Conservation (phyloP, 1,140 invertebrate genomes). For the Oncopeltus fasciatus region DNA sequence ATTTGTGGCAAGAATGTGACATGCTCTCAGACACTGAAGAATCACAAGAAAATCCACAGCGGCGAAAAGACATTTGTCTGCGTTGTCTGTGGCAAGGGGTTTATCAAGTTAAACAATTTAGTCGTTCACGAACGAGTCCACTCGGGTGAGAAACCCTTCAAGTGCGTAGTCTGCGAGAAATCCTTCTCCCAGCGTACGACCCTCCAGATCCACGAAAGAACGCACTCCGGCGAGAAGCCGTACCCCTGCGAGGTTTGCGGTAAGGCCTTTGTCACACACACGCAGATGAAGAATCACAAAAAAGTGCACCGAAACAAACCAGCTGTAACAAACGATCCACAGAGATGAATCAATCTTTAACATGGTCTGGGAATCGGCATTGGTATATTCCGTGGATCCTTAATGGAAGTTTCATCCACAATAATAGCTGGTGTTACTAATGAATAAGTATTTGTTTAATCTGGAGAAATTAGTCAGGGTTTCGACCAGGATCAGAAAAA, state of each 20-base stretch:
- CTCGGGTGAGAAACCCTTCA: constrained; percentile 38
- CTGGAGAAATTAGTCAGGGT: too few relatives aligned
- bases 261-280: constrained; percentile 29
- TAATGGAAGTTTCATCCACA: too few relatives aligned
- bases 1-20: constrained; percentile 63
- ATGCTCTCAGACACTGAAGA: constrained; percentile 40
- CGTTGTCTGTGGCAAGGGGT: constrained; percentile 23
- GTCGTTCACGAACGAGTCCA: constrained; percentile 28
- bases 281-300: constrained; percentile 33
- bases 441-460: too few relatives aligned
- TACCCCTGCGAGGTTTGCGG: constrained; percentile 24
- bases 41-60: constrained; percentile 44
- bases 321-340: too few relatives aligned
- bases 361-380: too few relatives aligned
- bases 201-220: constrained; percentile 21
- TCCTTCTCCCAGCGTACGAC: constrained; percentile 22
- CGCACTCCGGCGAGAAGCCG: constrained; percentile 24
- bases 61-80: constrained; percentile 44
- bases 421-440: too few relatives aligned
- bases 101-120: constrained; percentile 20
- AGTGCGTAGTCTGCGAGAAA: constrained; percentile 28
- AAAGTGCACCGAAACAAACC: constrained; percentile 14
- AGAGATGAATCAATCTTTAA: too few relatives aligned
- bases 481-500: too few relatives aligned
- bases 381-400: too few relatives aligned